Percentiles rank a stretch among this genome's conserved stretches.
Evolutionary conservation across 2,797 vertebrate genomes (phyloP).

Genomic region (Thamnophis elegans): DNA sequence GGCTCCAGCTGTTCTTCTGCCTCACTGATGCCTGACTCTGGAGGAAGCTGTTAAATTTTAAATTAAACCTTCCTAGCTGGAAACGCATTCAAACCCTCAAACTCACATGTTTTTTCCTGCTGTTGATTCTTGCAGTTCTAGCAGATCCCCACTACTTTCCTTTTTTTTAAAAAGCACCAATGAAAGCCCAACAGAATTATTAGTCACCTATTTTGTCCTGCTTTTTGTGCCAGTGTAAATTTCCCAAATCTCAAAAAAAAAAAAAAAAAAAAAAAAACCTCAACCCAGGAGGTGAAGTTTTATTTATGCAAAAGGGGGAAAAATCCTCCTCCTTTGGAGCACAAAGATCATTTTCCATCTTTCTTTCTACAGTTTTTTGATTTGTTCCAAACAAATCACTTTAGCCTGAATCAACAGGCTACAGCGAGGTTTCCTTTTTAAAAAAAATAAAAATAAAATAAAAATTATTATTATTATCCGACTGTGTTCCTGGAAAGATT

Average conservation of each 20-base stretch:
- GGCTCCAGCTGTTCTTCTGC: no score
- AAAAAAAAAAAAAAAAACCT: not conserved
- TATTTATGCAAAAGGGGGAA: not conserved
- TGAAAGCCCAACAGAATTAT: not conserved
- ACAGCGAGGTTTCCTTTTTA: not conserved
- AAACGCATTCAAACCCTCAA: not conserved
- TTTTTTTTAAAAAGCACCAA: not conserved
- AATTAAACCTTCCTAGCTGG: no score
- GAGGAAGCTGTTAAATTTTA: not conserved
- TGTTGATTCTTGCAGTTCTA: not conserved
- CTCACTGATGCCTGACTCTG: no score
- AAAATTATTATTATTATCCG: conserved; percentile 4
- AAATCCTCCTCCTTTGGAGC: not conserved
- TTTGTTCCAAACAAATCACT: not conserved
- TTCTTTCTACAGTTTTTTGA: not conserved
- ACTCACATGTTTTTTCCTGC: not conserved
- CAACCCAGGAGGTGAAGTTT: not conserved
- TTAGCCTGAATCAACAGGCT: not conserved
- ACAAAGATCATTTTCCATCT: not conserved
- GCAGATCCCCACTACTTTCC: not conserved
- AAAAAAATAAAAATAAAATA: no score
- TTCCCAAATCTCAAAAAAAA: not conserved
- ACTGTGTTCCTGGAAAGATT: conserved; percentile 62
- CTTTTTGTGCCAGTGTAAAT: not conserved
- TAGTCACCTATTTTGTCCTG: not conserved